These are phyloP conservation scores for Cyclophora punctaria DNA, from an alignment of 2,888 invertebrate species.

Conservation along the genomic window DNA sequence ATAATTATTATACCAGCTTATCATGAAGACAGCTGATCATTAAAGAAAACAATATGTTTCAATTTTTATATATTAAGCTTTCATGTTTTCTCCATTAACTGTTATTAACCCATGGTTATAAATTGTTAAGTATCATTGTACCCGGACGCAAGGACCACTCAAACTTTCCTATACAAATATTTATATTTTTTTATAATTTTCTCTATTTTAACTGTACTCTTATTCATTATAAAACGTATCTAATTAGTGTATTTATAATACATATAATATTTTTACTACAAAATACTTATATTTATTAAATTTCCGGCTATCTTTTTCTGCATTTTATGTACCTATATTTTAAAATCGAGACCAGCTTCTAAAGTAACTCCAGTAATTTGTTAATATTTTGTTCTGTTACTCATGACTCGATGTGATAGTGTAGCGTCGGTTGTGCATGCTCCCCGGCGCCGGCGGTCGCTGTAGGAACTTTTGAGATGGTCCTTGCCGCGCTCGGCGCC, in stretches of 20 bases:
- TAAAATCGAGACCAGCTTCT: constrained; percentile 48
- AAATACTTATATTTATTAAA: constrained; percentile 24
- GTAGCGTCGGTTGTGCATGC: constrained; percentile 40
- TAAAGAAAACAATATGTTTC: constrained; percentile 11
- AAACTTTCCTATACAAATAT: constrained; percentile 77
- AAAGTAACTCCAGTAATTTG: constrained; percentile 38
- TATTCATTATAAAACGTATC: constrained; percentile 27
- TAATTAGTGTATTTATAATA: constrained; percentile 22
- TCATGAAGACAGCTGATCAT: constrained; percentile 30
- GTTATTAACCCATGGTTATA: constrained; percentile 16
- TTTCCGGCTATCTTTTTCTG: constrained; percentile 35
- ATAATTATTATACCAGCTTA: constrained; percentile 41
- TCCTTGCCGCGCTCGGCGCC: constrained; percentile 81
- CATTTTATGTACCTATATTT: constrained; percentile 40
- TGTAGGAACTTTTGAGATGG: constrained; percentile 94
- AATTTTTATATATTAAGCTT: constrained; percentile 11
- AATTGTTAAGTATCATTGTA: constrained; percentile 30
- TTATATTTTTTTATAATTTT: constrained; percentile 18
- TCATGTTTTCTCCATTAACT: constrained; percentile 14
- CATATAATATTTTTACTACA: constrained; percentile 7
- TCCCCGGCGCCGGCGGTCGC: constrained; percentile 17
- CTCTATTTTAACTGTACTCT: constrained; percentile 29
- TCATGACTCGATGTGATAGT: constrained; percentile 66
- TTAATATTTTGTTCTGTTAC: constrained; percentile 43
- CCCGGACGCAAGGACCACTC: constrained; percentile 85